These are phyloP conservation scores for Peromyscus leucopus DNA, from an alignment of 2,113 vertebrate genomes.

Conservation along the genomic window DNA sequence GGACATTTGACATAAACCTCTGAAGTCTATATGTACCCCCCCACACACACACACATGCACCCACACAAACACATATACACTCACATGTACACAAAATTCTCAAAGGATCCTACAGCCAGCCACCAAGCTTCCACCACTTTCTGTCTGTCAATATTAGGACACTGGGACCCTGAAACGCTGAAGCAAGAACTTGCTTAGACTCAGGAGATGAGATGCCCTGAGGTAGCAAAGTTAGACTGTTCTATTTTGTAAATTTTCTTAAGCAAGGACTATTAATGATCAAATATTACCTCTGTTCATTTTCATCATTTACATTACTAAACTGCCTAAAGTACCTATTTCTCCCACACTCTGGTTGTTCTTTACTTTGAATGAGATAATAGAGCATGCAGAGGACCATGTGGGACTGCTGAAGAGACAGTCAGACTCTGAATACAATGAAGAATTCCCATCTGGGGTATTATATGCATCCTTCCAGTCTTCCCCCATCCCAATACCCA, in stretches of 20 bases:
- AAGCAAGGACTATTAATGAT: not conserved
- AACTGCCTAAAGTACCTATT: not conserved
- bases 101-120: not conserved
- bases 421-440: not conserved
- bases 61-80: not conserved
- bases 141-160: not conserved
- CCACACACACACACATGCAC: not conserved
- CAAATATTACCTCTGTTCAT: constrained; percentile 25
- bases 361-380: not conserved
- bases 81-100: not conserved
- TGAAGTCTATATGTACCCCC: not conserved
- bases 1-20: not conserved
- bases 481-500: not conserved
- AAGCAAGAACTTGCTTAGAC: not conserved
- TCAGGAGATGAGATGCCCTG: constrained; percentile 5
- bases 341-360: constrained; percentile 7
- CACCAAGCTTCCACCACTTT: not conserved
- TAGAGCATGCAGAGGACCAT: too few relatives aligned
- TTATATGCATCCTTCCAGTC: not conserved
- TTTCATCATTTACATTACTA: constrained; percentile 5
- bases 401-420: not conserved
- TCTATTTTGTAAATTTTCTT: not conserved
- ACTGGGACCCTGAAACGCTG: not conserved
- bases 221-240: constrained; percentile 46
- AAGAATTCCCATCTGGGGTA: not conserved